Percentiles rank a stretch among this genome's conserved stretches.
phyloP scores from a whole-genome alignment of 1,140 invertebrate genomes.

The Saccostrea cuccullata region DNA sequence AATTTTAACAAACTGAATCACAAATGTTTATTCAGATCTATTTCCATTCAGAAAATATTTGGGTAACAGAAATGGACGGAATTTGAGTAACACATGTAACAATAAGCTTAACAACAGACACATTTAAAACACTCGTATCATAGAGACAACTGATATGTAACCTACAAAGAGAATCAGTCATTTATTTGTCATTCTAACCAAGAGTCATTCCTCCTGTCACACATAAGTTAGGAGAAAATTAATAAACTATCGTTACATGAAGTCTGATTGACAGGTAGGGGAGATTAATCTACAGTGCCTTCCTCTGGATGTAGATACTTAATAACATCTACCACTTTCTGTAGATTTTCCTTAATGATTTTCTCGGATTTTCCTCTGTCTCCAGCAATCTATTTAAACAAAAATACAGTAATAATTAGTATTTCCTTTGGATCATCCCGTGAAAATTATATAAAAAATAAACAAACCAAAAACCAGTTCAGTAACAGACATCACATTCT shows the following conservation, averaged over 20 bases:
- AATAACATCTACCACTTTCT: slow-evolving; percentile 71
- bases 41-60: not conserved
- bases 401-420: not conserved
- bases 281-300: slow-evolving; percentile 39
- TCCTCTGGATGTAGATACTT: slow-evolving; percentile 74
- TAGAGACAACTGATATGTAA: not conserved
- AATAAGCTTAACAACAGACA: not conserved
- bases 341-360: slow-evolving; percentile 79
- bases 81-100: not conserved
- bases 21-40: slow-evolving; percentile 32
- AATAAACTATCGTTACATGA: not conserved
- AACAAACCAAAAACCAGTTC: too few relatives aligned
- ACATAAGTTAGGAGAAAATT: not conserved
- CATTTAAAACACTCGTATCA: not conserved
- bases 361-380: slow-evolving; percentile 85
- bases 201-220: not conserved
- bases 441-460: too few relatives aligned
- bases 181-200: not conserved
- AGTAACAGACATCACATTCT: too few relatives aligned
- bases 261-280: not conserved
- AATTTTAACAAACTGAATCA: not conserved
- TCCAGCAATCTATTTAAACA: slow-evolving; percentile 85
- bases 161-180: not conserved
- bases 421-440: too few relatives aligned
- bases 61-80: not conserved